These are phyloP conservation scores for Drosophila rufa DNA, from an alignment of 1,140 invertebrate species.

Conservation along the genomic window DNA sequence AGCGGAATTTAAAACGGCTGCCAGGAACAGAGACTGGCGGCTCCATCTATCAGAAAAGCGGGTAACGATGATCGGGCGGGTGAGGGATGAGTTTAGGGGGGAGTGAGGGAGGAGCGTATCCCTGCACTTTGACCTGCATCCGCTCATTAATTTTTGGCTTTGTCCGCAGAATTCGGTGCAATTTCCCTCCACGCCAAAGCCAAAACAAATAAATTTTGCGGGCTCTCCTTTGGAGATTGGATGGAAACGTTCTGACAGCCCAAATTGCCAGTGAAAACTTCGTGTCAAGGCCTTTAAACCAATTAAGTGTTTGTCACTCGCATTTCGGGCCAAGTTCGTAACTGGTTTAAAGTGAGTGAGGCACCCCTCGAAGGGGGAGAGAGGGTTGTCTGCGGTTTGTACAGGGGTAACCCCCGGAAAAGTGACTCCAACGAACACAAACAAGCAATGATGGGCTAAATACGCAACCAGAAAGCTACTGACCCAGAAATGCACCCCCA, in stretches of 20 bases:
- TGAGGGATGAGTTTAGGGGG: not conserved
- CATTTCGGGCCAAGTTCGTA: conserved; percentile 35
- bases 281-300: conserved; percentile 23
- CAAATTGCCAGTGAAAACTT: conserved; percentile 36
- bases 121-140: conserved; percentile 54
- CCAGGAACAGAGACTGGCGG: conserved; percentile 52
- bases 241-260: not conserved
- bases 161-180: conserved; percentile 25
- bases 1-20: conserved; percentile 66
- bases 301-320: conserved; percentile 30
- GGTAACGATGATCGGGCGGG: conserved; percentile 10
- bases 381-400: conserved; percentile 26
- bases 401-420: too few relatives aligned
- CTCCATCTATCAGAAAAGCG: conserved; percentile 46
- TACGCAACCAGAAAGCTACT: conserved; percentile 22
- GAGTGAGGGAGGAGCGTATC: not conserved
- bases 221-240: not conserved
- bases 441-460: conserved; percentile 1
- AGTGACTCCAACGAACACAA: conserved; percentile 9
- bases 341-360: conserved; percentile 35
- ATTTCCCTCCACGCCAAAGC: conserved; percentile 13
- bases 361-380: not conserved
- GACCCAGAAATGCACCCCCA: conserved; percentile 48
- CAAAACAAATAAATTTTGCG: conserved; percentile 40
- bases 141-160: conserved; percentile 53